These are phyloP conservation scores for Semnornis frantzii DNA, from an alignment of 2,113 vertebrate genomes.

Conservation along the genomic window DNA sequence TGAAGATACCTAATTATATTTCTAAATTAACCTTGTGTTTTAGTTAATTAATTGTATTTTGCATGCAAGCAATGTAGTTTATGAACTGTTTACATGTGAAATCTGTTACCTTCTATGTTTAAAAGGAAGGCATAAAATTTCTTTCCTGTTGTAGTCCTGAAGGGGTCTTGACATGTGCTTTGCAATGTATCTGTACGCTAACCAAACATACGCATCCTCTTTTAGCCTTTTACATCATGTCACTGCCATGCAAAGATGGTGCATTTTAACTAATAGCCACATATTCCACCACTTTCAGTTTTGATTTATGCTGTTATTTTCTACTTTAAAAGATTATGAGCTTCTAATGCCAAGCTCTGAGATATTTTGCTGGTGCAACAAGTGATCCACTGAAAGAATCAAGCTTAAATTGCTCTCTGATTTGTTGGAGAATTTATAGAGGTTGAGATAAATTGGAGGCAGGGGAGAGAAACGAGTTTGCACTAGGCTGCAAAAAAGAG, in stretches of 20 bases:
- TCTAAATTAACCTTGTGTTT: slow-evolving; percentile 33
- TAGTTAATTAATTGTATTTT: slow-evolving; percentile 19
- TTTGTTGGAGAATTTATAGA: background rate
- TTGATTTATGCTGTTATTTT: background rate
- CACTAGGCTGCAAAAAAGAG: background rate
- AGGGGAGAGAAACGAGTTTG: background rate
- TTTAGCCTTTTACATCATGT: background rate
- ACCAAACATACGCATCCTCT: background rate
- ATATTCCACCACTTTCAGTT: background rate
- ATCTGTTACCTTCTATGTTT: background rate
- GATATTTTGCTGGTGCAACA: background rate
- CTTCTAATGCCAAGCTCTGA: background rate
- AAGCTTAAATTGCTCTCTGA: background rate
- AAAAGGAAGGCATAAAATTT: background rate
- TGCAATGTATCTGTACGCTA: background rate
- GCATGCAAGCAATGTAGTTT: slow-evolving; percentile 2
- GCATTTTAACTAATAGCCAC: background rate
- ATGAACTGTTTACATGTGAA: background rate
- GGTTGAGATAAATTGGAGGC: accelerated
- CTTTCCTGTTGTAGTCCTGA: background rate
- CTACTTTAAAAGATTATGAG: background rate
- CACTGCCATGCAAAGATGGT: background rate
- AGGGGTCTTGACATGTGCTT: background rate
- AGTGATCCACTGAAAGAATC: background rate
- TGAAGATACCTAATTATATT: slow-evolving; percentile 10